phyloP scores from a whole-genome alignment of 2,113 vertebrate genomes.

The Ptychochromis oligacanthus region DNA sequence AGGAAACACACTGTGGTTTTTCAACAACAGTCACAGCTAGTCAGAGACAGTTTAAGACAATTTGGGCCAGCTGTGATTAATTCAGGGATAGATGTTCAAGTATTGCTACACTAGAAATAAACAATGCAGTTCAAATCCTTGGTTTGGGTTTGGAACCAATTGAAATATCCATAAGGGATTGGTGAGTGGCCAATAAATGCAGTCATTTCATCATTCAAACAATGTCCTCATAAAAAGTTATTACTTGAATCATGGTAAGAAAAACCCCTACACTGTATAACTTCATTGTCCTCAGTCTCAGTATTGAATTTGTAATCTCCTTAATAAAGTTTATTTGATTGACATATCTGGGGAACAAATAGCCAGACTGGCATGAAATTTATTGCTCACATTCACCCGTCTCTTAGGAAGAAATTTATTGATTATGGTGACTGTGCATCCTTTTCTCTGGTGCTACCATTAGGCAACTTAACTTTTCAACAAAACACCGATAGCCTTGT shows the following conservation, averaged over 20 bases:
- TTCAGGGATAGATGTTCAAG: neutral
- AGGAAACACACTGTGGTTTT: too few relatives aligned
- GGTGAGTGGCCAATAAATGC: neutral
- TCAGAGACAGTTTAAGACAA: neutral
- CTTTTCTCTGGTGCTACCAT: neutral
- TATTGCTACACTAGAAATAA: neutral
- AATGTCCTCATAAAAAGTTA: neutral
- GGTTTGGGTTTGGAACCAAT: neutral
- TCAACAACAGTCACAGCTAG: too few relatives aligned
- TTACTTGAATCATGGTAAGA: neutral
- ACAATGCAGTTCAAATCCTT: neutral
- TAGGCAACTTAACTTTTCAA: neutral
- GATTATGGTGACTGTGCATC: neutral
- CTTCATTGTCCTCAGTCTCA: neutral
- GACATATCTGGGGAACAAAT: neutral
- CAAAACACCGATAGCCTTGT: neutral
- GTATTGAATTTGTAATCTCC: neutral
- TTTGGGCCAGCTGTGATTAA: neutral
- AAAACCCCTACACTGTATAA: neutral
- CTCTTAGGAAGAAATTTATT: neutral
- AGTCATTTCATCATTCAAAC: neutral
- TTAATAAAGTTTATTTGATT: neutral
- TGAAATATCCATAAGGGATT: neutral
- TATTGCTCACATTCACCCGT: neutral
- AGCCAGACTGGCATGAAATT: neutral